These are phyloP conservation scores for Sturnus vulgaris DNA, from an alignment of 2,113 vertebrate genomes.

Conservation along the genomic window DNA sequence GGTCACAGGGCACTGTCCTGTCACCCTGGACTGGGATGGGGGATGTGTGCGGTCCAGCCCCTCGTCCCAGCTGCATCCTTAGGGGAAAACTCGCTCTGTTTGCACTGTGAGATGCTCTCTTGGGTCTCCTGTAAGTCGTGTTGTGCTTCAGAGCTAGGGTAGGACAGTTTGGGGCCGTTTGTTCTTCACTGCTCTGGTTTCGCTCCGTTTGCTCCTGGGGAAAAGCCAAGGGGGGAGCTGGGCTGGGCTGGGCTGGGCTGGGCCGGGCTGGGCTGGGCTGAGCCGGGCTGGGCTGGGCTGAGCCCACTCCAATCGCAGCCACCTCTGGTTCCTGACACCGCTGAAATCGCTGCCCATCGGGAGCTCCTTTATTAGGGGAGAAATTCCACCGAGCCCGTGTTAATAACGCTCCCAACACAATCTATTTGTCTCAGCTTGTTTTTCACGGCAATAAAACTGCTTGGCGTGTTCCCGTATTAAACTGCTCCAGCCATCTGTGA, in stretches of 20 bases:
- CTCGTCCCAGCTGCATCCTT: fast-evolving
- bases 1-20: neutral
- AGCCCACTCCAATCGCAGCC: neutral
- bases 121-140: neutral
- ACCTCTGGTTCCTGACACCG: neutral
- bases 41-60: neutral
- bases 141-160: neutral
- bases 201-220: fast-evolving
- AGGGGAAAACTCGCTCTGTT: neutral
- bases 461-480: neutral
- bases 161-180: neutral
- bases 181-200: neutral
- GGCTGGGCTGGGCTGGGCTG: neutral
- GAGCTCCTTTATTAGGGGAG: neutral
- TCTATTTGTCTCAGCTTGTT: conserved; percentile 7
- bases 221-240: neutral
- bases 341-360: neutral
- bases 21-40: neutral
- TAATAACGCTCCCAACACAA: neutral
- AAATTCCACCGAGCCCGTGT: neutral
- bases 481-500: conserved; percentile 48
- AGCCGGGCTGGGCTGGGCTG: neutral
- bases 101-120: fast-evolving
- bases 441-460: neutral
- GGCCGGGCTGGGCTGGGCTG: neutral